Evolutionary conservation across 2,888 invertebrate genomes (phyloP).

Genomic region (Atherix ibis): DNA sequence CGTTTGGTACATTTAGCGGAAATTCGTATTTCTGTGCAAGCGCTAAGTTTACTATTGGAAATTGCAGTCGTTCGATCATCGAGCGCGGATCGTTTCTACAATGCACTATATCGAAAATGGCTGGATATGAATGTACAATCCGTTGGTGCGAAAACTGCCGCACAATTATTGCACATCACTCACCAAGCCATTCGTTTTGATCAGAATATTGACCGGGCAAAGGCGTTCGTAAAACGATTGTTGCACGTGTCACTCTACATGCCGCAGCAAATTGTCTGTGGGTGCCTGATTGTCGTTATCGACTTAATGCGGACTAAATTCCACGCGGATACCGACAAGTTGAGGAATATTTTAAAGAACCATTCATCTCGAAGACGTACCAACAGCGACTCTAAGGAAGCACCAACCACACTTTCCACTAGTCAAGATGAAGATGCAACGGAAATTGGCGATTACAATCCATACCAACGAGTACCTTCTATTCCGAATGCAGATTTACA

Average conservation of each 20-base stretch:
- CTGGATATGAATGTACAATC: conserved; percentile 52
- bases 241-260: conserved; percentile 53
- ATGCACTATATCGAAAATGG: conserved; percentile 76
- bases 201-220: conserved; percentile 47
- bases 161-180: conserved; percentile 72
- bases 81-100: conserved; percentile 48
- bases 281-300: conserved; percentile 47
- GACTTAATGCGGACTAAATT: conserved; percentile 50
- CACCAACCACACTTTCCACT: conserved; percentile 11
- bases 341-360: conserved; percentile 20
- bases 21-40: conserved; percentile 48
- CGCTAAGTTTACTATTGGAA: conserved; percentile 27
- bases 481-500: conserved; percentile 62
- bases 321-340: conserved; percentile 26
- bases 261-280: conserved; percentile 65
- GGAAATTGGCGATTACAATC: conserved; percentile 43
- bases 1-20: conserved; percentile 65
- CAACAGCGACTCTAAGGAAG: conserved; percentile 22
- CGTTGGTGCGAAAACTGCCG: conserved; percentile 42
- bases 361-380: conserved; percentile 19
- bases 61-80: conserved; percentile 21
- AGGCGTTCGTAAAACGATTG: conserved; percentile 74
- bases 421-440: conserved; percentile 20
- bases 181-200: conserved; percentile 76
- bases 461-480: conserved; percentile 64